phyloP scores from a whole-genome alignment of 2,797 vertebrate species.

The Rhinella marina region DNA sequence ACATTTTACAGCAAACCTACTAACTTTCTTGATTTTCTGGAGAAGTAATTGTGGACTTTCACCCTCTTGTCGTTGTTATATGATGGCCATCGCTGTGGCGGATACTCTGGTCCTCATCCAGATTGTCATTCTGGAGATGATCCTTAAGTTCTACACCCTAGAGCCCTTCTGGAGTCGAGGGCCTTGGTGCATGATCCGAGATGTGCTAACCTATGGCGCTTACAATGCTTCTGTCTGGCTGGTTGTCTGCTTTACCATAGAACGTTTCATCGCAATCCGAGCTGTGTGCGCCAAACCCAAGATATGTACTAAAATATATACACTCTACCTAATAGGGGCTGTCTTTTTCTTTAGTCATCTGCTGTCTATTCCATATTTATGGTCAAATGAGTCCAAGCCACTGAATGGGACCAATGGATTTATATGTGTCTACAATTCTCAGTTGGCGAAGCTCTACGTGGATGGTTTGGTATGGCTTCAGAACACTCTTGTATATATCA shows the following conservation, averaged over 20 bases:
- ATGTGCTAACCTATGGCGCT: constrained; percentile 70
- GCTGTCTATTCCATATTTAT: constrained; percentile 69
- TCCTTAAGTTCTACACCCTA: constrained; percentile 65
- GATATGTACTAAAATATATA: constrained; percentile 65
- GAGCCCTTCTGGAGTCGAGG: constrained; percentile 70
- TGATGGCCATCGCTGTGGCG: constrained; percentile 73
- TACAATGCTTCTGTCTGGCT: constrained; percentile 72
- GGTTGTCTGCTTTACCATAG: constrained; percentile 72
- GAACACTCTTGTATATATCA: constrained; percentile 67
- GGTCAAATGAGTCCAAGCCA: constrained; percentile 69
- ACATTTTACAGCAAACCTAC: constrained; percentile 69
- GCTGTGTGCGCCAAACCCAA: constrained; percentile 65
- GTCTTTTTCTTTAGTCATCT: constrained; percentile 67
- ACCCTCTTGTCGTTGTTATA: constrained; percentile 70
- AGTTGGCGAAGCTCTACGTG: constrained; percentile 63
- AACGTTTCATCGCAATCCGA: constrained; percentile 70
- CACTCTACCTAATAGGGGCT: constrained; percentile 62
- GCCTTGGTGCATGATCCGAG: constrained; percentile 71
- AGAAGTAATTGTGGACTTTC: constrained; percentile 72
- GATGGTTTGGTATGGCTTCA: constrained; percentile 71
- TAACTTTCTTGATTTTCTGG: constrained; percentile 74
- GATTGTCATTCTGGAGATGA: constrained; percentile 71
- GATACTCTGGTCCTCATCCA: constrained; percentile 72
- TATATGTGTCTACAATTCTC: constrained; percentile 67
- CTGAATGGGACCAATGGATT: constrained; percentile 59